Evolutionary conservation across 2,888 invertebrate genomes (phyloP), one percentile per base, ranked within the genome.

Genomic region (Sminthurides aquaticus): DNA sequence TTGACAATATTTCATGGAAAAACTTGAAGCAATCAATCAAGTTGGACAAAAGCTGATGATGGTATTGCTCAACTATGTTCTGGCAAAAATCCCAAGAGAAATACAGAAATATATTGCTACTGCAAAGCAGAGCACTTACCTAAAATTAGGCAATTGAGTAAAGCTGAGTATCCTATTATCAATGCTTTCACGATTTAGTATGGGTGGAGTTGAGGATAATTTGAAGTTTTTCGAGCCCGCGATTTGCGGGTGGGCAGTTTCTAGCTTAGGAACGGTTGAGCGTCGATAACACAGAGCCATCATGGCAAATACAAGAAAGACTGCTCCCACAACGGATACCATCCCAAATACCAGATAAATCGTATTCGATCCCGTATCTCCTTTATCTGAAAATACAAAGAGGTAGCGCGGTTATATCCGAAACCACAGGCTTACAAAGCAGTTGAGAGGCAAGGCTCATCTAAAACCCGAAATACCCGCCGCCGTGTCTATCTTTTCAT

Each of bases 271-370:
- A 49, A 72, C 72, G 25, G 73, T 73, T 29, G 73, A 73, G 54
- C 74, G 66, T 52, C 74, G 91, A 91, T 94, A 94, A 90, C 94
- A 94, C 86, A 94, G 90, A 86, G 94, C 94, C 90, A 94, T 90
- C 86, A 92, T 89, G 85, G 94, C 92, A 88, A 94, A 94, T 86
- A 92, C 87, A 86, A 94, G 88, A 89, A 94, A 94, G 86, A 94
- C 94, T 87, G 93, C 92, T 88, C 93, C 94, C 87, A 94, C 93
- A 87, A 93, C 92, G 86, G 92, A 92, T 88, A 94, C 93, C 86
- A 94, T 91, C 84, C 91, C 90, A 86, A 88, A 90, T 84, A 94
- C 94, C 86, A 94, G 89, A 87, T 91, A 91, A 84, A 91, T 90
- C 85, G 92, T 93, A 87, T 92, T 92, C 84, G 91, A 92, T 85